Conservation (phyloP, 1,140 invertebrate genomes). For the Choristoneura fumiferana region DNA sequence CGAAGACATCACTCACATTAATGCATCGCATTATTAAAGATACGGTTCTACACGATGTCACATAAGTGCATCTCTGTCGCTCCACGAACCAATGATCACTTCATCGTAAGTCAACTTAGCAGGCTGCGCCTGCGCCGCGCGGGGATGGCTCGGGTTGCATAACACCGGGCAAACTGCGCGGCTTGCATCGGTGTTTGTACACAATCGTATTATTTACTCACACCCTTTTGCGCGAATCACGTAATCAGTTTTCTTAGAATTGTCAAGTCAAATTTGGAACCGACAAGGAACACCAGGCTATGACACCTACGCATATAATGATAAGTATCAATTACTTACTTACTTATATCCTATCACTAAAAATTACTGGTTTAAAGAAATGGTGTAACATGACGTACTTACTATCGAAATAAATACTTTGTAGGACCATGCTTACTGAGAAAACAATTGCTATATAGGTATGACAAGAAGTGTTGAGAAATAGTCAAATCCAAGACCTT, state of each 20-base stretch:
- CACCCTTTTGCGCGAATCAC: conserved; percentile 36
- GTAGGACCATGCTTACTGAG: no score
- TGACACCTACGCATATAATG: no score
- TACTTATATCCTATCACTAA: no score
- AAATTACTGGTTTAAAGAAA: no score
- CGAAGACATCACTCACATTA: conserved; percentile 5
- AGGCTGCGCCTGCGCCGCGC: conserved; percentile 38
- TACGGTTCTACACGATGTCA: neutral
- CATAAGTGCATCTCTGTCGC: conserved; percentile 8
- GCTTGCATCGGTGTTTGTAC: conserved; percentile 53
- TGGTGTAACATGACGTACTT: no score
- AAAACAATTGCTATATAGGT: no score
- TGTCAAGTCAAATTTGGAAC: conserved; percentile 33
- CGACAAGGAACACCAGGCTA: conserved; percentile 23
- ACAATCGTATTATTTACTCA: conserved; percentile 58
- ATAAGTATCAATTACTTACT: no score
- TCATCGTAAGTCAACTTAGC: conserved; percentile 19
- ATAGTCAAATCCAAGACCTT: no score
- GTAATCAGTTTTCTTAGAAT: conserved; percentile 36
- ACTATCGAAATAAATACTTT: no score
- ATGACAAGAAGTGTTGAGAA: no score
- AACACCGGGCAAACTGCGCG: conserved; percentile 52
- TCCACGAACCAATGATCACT: neutral
- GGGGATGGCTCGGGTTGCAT: conserved; percentile 58
- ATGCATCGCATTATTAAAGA: neutral